Conservation (phyloP, 2,888 invertebrate species). For the Hecatera dysodea region DNA sequence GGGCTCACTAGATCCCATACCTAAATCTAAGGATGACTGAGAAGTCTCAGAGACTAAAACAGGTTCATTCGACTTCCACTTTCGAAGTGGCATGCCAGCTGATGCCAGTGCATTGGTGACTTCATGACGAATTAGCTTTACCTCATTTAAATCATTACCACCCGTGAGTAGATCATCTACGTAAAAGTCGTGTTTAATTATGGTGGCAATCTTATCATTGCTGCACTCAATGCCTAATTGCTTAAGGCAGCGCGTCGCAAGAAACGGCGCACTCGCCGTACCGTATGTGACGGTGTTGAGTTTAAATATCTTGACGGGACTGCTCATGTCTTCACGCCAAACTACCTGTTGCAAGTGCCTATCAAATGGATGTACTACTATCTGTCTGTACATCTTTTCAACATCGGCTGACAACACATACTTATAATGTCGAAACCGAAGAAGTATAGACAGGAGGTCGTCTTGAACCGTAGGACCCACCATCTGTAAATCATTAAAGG, state of each 20-base stretch:
- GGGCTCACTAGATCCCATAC: constrained; percentile 1
- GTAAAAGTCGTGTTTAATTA: background rate
- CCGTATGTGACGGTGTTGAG: background rate
- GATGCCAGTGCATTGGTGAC: constrained; percentile 20
- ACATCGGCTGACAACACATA: no score
- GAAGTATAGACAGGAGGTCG: no score
- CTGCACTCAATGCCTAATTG: background rate
- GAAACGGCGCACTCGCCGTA: background rate
- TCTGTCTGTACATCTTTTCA: no score
- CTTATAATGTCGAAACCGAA: no score
- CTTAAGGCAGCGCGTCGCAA: background rate
- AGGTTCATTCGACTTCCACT: background rate
- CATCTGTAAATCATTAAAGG: no score
- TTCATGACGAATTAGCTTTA: constrained; percentile 24
- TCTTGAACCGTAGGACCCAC: no score
- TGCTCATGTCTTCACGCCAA: background rate
- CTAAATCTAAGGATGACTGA: constrained; percentile 1
- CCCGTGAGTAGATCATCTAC: background rate
- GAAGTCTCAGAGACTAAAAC: background rate
- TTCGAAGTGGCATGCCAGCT: constrained; percentile 9
- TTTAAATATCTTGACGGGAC: background rate
- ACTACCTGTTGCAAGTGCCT: background rate
- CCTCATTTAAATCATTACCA: constrained; percentile 30
- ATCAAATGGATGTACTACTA: no score
- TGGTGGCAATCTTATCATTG: background rate